Base-by-base conservation (phyloP, 2,113 vertebrate genomes). In the Heloderma charlesbogerti region DNA sequence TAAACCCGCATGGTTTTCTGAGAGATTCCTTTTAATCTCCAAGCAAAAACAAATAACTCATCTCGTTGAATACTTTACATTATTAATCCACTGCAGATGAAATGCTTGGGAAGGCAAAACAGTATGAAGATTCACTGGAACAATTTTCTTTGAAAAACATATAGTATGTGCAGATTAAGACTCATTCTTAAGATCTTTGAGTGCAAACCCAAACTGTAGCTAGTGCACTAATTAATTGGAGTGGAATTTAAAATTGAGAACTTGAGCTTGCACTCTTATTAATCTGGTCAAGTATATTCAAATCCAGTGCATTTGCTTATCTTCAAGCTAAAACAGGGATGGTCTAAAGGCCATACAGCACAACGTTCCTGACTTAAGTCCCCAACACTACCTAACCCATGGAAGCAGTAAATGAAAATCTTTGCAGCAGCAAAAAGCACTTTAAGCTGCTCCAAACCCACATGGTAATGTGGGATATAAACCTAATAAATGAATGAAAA, bases 21-120 rank as follows among this genome's bases (percentile, higher is more conserved):
- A 95, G 87, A 79, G 75, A 91, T 91, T 95, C 91, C 91, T 93
- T 90, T 94, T 94, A 94, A 94, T 95, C 48, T 88, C 91, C 34
- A 48, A 95, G 82, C 63, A 93, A 95, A 96, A 96, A 88, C 93
- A 96, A 96, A 93, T 92, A 95, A 91, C 69, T 93, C 92, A 86
- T 94, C 92, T 85, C 67, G 66, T 79, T 87, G 57, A 93, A 79
- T 92, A 90, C 83, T 94, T 92, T 87, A 90, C 51, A 90, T 93
- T 95, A 93, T 95, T 93, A 96, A 95, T 90, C 89, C 78, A 88
- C 80, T 90, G 81, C 63, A 0, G 0, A 86, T 3, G 63, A 60
- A 95, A 79, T 95, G 86, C 67, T 79, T 94, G 89, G 88, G 93
- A 92, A 91, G 48, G 34, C 0, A 0, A 87, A 90, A 87, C 27